These are phyloP conservation scores for Itoplectis maculator DNA, from an alignment of 2,888 invertebrate genomes.

Conservation along the genomic window DNA sequence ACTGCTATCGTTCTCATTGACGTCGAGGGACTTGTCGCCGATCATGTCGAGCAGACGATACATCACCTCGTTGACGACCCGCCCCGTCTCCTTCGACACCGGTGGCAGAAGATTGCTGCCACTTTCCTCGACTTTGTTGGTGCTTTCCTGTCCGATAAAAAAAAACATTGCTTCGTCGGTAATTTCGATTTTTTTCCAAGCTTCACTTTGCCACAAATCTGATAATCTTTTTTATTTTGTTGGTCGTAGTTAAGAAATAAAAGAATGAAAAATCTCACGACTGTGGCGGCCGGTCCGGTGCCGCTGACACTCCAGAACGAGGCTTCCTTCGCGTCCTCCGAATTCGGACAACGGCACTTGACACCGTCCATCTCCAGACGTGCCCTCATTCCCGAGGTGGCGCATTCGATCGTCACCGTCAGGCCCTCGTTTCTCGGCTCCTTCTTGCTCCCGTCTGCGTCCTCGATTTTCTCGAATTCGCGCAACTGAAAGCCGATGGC, in stretches of 20 bases:
- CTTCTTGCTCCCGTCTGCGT: background rate
- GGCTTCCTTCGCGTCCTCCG: slow-evolving; percentile 74
- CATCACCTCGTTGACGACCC: slow-evolving; percentile 74
- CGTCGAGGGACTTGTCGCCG: slow-evolving; percentile 67
- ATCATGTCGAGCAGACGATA: slow-evolving; percentile 76
- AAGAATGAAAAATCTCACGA: slow-evolving; percentile 61
- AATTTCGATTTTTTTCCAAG: too few relatives aligned
- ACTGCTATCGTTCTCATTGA: slow-evolving; percentile 68
- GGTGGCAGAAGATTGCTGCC: slow-evolving; percentile 79
- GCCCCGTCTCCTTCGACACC: slow-evolving; percentile 74
- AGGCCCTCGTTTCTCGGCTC: slow-evolving; percentile 66
- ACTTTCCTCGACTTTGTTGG: slow-evolving; percentile 78
- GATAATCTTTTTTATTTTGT: background rate
- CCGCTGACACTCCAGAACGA: slow-evolving; percentile 81
- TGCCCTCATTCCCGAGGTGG: slow-evolving; percentile 79
- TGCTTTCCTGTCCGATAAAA: slow-evolving; percentile 71
- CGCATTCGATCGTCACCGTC: slow-evolving; percentile 77
- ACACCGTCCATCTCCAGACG: slow-evolving; percentile 76
- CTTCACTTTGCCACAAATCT: too few relatives aligned
- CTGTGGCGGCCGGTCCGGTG: slow-evolving; percentile 72
- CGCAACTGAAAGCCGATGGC: slow-evolving; percentile 79
- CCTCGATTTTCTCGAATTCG: slow-evolving; percentile 75
- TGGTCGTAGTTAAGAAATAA: too few relatives aligned
- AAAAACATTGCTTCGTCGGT: too few relatives aligned
- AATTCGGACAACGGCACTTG: slow-evolving; percentile 77